Evolutionary conservation across 2,888 invertebrate species (phyloP).

Genomic region (Aleiodes leptofemur): DNA sequence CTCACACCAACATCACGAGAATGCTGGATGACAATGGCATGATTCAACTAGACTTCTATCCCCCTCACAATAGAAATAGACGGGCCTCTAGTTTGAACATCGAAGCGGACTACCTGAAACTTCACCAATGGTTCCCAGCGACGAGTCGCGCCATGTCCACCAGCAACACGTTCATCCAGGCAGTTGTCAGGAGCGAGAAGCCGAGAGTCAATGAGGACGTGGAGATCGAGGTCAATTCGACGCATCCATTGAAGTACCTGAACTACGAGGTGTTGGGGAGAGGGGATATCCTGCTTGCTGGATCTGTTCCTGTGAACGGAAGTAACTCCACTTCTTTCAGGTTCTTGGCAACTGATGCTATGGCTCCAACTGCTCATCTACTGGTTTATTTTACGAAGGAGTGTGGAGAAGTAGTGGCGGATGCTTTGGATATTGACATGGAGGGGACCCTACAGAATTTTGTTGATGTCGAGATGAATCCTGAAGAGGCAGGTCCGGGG

Average conservation of each 20-base stretch:
- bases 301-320: conserved; percentile 80
- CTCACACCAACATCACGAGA: conserved; percentile 76
- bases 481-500: conserved; percentile 84
- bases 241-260: conserved; percentile 84
- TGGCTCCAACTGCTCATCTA: conserved; percentile 90
- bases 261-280: conserved; percentile 88
- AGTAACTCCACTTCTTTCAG: conserved; percentile 66
- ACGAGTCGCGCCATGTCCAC: conserved; percentile 83
- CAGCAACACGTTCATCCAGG: conserved; percentile 79
- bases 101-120: conserved; percentile 87
- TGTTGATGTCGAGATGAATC: conserved; percentile 82
- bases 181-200: conserved; percentile 77
- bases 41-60: conserved; percentile 79
- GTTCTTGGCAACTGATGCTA: conserved; percentile 85
- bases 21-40: conserved; percentile 81
- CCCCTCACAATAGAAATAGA: conserved; percentile 75
- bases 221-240: conserved; percentile 85
- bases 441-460: conserved; percentile 88
- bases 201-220: conserved; percentile 82
- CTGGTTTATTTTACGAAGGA: conserved; percentile 86
- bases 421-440: conserved; percentile 87
- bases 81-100: conserved; percentile 82
- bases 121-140: conserved; percentile 86
- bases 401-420: conserved; percentile 88
- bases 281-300: conserved; percentile 88